Base-by-base conservation (phyloP, 2,797 vertebrate species). In the Botia kubotai region DNA sequence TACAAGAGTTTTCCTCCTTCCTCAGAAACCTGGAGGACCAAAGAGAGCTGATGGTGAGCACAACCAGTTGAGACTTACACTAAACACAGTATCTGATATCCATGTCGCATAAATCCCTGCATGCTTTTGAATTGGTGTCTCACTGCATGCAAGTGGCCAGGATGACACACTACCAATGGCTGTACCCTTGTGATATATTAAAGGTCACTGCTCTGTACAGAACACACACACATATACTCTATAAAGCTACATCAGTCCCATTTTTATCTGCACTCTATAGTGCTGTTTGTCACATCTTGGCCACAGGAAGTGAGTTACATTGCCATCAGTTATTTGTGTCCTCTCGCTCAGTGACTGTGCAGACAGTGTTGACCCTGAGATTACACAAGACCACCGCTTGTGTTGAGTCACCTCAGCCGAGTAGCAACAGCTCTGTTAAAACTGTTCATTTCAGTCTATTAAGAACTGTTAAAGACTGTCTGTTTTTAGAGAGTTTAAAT, bases 41-140 rank as follows among this genome's bases (percentile, higher is more conserved):
- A 93, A 96, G 97, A 89, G 97, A 99, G 89, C 93, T 99, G 79
- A 95, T 99, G 97, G 98, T 99, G 89, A 97, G 96, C 90, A 80
- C 52, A 74, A 79, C 79, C 76, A 21, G 55, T 52, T 62, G 58
- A 62, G 53, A 68, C 68, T 36, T 65, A n/a, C 17, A 19, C 14
- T 69, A 46, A 60, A 75, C 46, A 69, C 36, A 21, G 7, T 8
- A 17, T 62, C 4, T 70, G 23, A 71, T 71, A 71, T 52, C 33
- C n/a, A 33, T 66, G 23, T 79, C 7, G 16, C 48, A 53, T 19
- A 69, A 17, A 52, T 62, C 16, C 63, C n/a, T 68, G 33, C 75
- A 26, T 26, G 23, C 23, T 26, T 26, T 26, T 26, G 23, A 26
- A 26, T 26, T 26, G 23, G 23, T 26, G 23, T 26, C 23, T 26